Conservation (phyloP, 2,797 vertebrate species). For the Tamandua tetradactyla region DNA sequence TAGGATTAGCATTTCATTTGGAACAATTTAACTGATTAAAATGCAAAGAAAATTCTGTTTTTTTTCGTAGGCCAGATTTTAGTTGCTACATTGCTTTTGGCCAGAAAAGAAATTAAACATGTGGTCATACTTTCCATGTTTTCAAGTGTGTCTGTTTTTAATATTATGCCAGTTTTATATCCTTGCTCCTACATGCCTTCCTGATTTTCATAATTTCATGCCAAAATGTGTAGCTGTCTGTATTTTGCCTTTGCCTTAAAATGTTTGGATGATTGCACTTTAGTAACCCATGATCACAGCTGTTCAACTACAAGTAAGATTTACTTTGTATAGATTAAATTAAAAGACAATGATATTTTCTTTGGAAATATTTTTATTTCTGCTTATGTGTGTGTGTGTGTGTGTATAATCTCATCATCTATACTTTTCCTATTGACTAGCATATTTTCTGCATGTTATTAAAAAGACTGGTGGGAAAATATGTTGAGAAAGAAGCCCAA, state of each 20-base stretch:
- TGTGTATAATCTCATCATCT: background rate
- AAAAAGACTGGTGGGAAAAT: background rate
- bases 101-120: background rate
- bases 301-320: background rate
- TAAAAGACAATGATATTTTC: background rate
- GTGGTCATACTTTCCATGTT: background rate
- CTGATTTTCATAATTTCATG: background rate
- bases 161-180: background rate
- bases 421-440: background rate
- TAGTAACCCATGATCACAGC: background rate
- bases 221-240: background rate
- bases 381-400: background rate
- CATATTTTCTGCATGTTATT: background rate
- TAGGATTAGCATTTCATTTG: background rate
- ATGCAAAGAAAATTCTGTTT: background rate
- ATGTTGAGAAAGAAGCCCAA: background rate
- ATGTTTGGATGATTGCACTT: background rate
- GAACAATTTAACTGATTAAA: background rate
- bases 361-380: background rate
- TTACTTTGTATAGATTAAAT: background rate
- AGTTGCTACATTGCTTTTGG: background rate
- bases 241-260: background rate
- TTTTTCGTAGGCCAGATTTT: conserved; percentile 5
- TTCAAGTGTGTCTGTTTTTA: background rate
- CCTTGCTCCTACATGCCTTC: background rate